These are phyloP conservation scores for Drosophila truncata DNA, from an alignment of 1,140 invertebrate genomes.

Conservation along the genomic window DNA sequence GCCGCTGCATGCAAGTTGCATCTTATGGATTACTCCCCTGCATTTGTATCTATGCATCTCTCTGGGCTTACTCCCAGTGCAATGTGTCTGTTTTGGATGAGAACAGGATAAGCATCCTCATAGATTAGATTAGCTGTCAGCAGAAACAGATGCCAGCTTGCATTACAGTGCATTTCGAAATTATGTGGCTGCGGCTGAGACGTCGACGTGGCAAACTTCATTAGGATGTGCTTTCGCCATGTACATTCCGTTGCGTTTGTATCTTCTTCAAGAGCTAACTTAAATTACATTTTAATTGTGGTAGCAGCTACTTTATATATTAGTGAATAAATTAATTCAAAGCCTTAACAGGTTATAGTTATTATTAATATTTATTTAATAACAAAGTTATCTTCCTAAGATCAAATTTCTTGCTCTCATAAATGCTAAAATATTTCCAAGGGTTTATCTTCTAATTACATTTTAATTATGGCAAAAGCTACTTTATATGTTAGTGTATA, in stretches of 20 bases:
- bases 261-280: constrained; percentile 6
- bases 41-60: constrained; percentile 2
- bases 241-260: background rate
- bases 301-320: background rate
- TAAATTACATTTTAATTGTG: constrained; percentile 17
- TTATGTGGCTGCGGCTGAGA: constrained; percentile 7
- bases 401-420: background rate
- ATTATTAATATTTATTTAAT: background rate
- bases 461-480: constrained; percentile 7
- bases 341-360: background rate
- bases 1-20: constrained; percentile 5
- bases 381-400: too few species aligned
- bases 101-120: constrained; percentile 45
- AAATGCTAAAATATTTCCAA: background rate
- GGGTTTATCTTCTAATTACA: background rate
- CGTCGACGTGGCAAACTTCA: constrained; percentile 22
- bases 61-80: constrained; percentile 11
- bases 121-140: constrained; percentile 45
- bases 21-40: background rate
- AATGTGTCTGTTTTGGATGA: constrained; percentile 10
- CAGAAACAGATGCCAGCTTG: constrained; percentile 38
- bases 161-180: constrained; percentile 19
- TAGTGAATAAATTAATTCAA: background rate
- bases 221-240: constrained; percentile 8
- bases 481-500: background rate